A percentile compares a stretch with the other conserved stretches of the same genome.
These are phyloP conservation scores for Bicyclus anynana DNA, from an alignment of 1,140 invertebrate species.

Conservation along the genomic window DNA sequence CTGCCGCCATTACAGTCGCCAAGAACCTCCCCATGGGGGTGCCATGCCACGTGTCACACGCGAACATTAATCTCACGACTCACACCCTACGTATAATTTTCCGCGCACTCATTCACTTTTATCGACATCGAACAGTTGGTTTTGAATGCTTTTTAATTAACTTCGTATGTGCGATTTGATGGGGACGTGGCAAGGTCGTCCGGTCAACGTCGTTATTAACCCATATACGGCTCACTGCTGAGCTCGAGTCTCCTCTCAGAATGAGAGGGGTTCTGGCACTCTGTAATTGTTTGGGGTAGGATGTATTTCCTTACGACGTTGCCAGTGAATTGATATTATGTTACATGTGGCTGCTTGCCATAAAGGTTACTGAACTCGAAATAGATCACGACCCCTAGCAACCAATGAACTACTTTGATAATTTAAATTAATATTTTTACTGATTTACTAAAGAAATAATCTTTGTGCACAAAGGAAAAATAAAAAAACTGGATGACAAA, in stretches of 20 bases:
- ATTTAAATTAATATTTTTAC: too few relatives aligned
- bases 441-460: too few relatives aligned
- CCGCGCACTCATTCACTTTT: conserved; percentile 35
- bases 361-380: neutral
- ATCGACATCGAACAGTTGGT: conserved; percentile 33
- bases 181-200: neutral
- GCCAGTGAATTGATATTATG: neutral
- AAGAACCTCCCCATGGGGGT: conserved; percentile 36
- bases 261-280: too few relatives aligned
- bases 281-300: too few relatives aligned
- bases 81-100: conserved; percentile 48
- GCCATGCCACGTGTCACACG: conserved; percentile 58
- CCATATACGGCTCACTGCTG: too few relatives aligned
- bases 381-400: neutral
- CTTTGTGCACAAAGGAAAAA: too few relatives aligned
- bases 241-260: too few relatives aligned
- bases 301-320: neutral
- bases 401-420: too few relatives aligned
- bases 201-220: too few relatives aligned
- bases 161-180: neutral
- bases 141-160: conserved; percentile 35
- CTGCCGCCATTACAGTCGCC: conserved; percentile 46
- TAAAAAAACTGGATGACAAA: too few relatives aligned
- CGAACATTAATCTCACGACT: conserved; percentile 65
- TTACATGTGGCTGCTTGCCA: neutral